A percentile compares a stretch with the other conserved stretches of the same genome.
Conservation (phyloP, 2,888 invertebrate species). For the Polydrusus tereticollis region DNA sequence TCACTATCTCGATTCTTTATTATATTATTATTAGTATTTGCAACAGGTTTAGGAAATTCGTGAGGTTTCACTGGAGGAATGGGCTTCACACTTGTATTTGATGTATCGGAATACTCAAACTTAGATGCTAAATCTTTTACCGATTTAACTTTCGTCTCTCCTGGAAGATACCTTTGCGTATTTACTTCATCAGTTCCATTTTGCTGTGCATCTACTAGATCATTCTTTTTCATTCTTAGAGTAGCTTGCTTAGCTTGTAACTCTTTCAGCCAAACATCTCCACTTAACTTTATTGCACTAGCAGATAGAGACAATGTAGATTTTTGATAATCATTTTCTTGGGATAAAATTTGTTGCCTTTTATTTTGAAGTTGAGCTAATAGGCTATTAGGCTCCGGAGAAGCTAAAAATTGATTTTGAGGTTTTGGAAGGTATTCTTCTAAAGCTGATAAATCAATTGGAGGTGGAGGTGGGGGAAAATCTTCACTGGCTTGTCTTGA, state of each 20-base stretch:
- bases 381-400: slow-evolving; percentile 65
- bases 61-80: slow-evolving; percentile 6
- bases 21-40: slow-evolving; percentile 49
- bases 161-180: slow-evolving; percentile 54
- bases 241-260: slow-evolving; percentile 84
- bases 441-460: slow-evolving; percentile 77
- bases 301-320: slow-evolving; percentile 58
- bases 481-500: slow-evolving; percentile 91
- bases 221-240: slow-evolving; percentile 70
- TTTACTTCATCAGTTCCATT: slow-evolving; percentile 58
- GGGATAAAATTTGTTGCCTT: slow-evolving; percentile 73
- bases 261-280: slow-evolving; percentile 82
- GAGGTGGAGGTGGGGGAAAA: slow-evolving; percentile 90
- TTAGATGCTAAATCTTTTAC: slow-evolving; percentile 87
- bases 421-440: slow-evolving; percentile 69
- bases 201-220: slow-evolving; percentile 62
- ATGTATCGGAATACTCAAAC: slow-evolving; percentile 74
- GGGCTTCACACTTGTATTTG: slow-evolving; percentile 41
- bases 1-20: slow-evolving; percentile 9
- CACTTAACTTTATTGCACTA: slow-evolving; percentile 59
- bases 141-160: slow-evolving; percentile 65
- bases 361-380: slow-evolving; percentile 76
- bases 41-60: slow-evolving; percentile 14
- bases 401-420: slow-evolving; percentile 54
- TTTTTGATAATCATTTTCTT: slow-evolving; percentile 64